phyloP scores from a whole-genome alignment of 1,140 invertebrate genomes.

The Octopus bimaculoides region DNA sequence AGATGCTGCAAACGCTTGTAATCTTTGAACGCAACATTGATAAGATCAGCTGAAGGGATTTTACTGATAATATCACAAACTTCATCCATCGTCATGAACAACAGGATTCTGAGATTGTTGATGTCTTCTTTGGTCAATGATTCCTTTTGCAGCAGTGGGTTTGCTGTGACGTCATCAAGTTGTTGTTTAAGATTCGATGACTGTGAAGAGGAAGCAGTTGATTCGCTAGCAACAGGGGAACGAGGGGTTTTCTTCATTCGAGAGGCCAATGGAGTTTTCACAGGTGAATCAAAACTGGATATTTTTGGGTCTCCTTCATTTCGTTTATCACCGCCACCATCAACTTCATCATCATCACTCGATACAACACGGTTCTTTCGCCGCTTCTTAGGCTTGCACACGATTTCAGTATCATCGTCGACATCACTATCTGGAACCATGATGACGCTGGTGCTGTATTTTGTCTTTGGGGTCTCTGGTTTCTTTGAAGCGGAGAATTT shows the following conservation, averaged over 20 bases:
- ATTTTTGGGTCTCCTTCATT: neutral
- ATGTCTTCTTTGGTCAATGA: constrained; percentile 16
- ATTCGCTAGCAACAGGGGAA: neutral
- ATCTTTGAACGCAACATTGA: constrained; percentile 33
- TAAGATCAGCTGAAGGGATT: constrained; percentile 36
- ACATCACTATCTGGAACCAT: neutral
- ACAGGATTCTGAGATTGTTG: constrained; percentile 22
- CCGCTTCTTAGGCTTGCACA: neutral
- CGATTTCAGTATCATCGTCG: neutral
- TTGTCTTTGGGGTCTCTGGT: no score
- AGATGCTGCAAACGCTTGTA: constrained; percentile 41
- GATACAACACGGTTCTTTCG: neutral
- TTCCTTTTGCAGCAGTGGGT: neutral
- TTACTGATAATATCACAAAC: constrained; percentile 44
- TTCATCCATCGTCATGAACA: constrained; percentile 41
- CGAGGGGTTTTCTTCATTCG: no score
- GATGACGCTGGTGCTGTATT: neutral
- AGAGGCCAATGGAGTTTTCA: no score
- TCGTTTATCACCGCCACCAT: neutral
- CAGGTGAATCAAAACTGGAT: no score
- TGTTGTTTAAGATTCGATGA: neutral
- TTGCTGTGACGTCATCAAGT: neutral
- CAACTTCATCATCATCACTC: neutral
- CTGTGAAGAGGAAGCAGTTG: neutral
- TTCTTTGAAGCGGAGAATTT: no score